Base-by-base conservation (phyloP, 2,888 invertebrate genomes). In the Stratiomys singularior region DNA sequence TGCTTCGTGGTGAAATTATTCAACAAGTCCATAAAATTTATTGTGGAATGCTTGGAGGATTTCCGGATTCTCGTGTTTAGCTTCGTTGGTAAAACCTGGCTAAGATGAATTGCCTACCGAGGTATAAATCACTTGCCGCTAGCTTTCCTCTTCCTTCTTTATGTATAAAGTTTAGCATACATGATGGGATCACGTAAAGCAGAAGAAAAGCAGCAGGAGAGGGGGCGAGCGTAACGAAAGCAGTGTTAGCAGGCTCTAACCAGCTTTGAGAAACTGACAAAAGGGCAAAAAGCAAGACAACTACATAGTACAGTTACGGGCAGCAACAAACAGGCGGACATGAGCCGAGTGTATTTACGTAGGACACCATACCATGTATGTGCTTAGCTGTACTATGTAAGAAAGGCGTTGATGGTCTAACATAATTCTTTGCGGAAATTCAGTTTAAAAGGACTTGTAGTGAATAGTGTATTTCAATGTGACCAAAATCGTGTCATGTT, bases 21-120 rank as follows among this genome's bases (percentile, higher is more conserved):
- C 79, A 79, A 79, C 79, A 79, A 79, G 79, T 79, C 77, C 79
- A 74, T 76, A 66, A 79, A 79, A 79, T 79, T 79, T 79, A 79
- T 79, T 79, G 78, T 78, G 64, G 64, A 78, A 79, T 76, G 76
- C 63, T 63, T 74, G 60, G 71, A 76, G 79, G 76, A 79, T 79
- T 77, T 78, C 78, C 77, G 79, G 77, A 76, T 78, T 76, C 79
- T 72, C 69, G 71, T 79, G 78, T 78, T 79, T 79, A 79, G 74
- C 79, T 77, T 69, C 46, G 77, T 69, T 76, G 77, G 79, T 77
- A 77, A 77, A 77, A 77, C 77, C 79, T 67, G 77, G 44, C 71
- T 23, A 79, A 79, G 79, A 79, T 79, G 79, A 77, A 79, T 79
- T 79, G 76, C 77, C 77, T 76, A 76, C 76, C 76, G 60, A 76